These are phyloP conservation scores for Trididemnum nubilum DNA, from an alignment of 23 tunicate genomes.

Conservation along the genomic window DNA sequence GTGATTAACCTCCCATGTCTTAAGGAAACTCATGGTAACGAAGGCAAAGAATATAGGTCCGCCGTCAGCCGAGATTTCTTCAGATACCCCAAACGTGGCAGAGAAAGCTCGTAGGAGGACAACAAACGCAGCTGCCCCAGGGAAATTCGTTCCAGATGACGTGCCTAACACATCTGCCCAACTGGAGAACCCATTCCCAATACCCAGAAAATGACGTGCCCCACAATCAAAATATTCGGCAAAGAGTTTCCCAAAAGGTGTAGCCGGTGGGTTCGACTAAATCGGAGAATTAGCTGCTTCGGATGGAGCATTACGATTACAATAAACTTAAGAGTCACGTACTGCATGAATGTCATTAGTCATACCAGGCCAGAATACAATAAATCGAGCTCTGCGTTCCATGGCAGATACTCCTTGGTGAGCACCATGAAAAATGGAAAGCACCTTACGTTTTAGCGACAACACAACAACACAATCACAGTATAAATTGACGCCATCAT, in stretches of 20 bases:
- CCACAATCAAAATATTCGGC: background rate
- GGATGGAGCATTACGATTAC: conserved; percentile 6
- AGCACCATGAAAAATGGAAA: background rate
- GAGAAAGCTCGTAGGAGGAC: background rate
- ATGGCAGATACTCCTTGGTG: conserved; percentile 3
- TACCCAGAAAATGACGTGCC: background rate
- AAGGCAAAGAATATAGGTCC: background rate
- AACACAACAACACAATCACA: background rate
- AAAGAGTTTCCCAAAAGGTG: background rate
- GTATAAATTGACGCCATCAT: background rate
- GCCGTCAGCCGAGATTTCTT: background rate
- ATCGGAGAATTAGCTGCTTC: background rate
- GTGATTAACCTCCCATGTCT: too few relatives aligned
- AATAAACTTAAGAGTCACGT: background rate
- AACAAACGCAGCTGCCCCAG: background rate
- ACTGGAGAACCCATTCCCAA: background rate
- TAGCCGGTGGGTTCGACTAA: background rate
- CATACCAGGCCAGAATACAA: background rate
- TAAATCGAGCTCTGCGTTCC: background rate
- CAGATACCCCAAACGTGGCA: background rate
- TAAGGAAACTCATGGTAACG: background rate
- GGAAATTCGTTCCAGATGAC: background rate
- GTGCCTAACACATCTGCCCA: background rate
- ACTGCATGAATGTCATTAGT: background rate
- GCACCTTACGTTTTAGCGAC: background rate